These are phyloP conservation scores for Chaunax sp. DNA, from an alignment of 2,797 vertebrate species.

Conservation along the genomic window DNA sequence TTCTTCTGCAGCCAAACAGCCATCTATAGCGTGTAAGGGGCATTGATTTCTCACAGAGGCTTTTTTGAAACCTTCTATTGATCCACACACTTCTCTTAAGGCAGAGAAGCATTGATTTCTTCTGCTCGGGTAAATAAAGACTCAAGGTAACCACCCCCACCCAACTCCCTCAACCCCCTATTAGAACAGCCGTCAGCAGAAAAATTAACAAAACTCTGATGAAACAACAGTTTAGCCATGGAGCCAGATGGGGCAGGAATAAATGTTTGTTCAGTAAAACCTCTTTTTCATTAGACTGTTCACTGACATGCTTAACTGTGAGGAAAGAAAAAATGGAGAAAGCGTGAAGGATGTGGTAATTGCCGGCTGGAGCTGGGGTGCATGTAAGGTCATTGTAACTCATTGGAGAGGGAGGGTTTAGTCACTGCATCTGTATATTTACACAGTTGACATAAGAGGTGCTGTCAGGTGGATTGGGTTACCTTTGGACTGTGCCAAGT, in stretches of 20 bases:
- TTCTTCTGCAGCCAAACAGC: conserved; percentile 76
- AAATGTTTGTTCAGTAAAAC: conserved; percentile 40
- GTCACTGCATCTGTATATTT: not conserved
- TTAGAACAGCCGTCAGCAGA: conserved; percentile 57
- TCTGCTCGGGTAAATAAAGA: conserved; percentile 81
- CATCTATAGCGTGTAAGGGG: conserved; percentile 80
- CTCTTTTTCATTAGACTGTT: conserved; percentile 10
- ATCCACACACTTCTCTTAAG: conserved; percentile 80
- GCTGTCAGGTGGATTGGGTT: not conserved
- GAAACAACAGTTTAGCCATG: conserved; percentile 58
- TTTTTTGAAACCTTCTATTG: conserved; percentile 83
- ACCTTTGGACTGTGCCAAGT: not conserved
- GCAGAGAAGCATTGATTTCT: conserved; percentile 75
- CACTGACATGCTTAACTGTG: conserved; percentile 9
- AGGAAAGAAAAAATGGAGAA: conserved; percentile 10
- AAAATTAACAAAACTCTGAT: conserved; percentile 54
- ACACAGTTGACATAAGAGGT: not conserved
- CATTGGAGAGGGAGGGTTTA: not conserved
- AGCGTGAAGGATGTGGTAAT: not conserved
- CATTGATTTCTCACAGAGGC: conserved; percentile 80
- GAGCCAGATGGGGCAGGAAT: conserved; percentile 29
- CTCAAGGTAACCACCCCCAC: conserved; percentile 51
- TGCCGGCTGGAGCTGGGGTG: not conserved
- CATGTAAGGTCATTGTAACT: not conserved
- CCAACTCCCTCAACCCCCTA: conserved; percentile 47